Evolutionary conservation across 2,797 vertebrate genomes (phyloP), one percentile per base, ranked within the genome.

Genomic region (Anomalospiza imberbis): DNA sequence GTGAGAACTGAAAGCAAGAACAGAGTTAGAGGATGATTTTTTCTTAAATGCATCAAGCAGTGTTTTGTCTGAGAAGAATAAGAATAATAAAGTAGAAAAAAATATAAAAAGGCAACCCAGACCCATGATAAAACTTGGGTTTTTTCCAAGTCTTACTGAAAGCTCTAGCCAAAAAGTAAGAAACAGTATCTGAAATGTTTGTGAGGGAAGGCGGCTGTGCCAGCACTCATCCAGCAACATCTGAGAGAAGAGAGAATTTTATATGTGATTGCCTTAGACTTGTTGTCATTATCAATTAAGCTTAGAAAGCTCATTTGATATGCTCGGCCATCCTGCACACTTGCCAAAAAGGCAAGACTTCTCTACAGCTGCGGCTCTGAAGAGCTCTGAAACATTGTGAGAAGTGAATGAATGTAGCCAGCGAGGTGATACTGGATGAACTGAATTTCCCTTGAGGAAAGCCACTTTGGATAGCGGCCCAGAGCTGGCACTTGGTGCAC

Each of bases 131-230:
- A 96, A 96, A 96, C 94, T 97, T 98, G 98, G 94, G 88, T 47
- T 96, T 94, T 83, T 95, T 98, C 98, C 98, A 98, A 97, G 91
- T 83, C 89, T 96, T 81, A 84, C 88, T 91, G 94, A 96, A 93
- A 67, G 58, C 74, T 91, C 40, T 62, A 62, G 95, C 97, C 97
- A 97, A 96, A 97, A 97, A 96, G 85, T 77, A 94, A 97, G 97
- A 97, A 98, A 98, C 71, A 93, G 94, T 97, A 98, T 98, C 96
- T 97, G 97, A 98, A 97, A 97, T 97, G 96, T 97, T 97, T 97
- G 97, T 95, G 97, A 97, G 91, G 83, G 74, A 93, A 94, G 81
- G 87, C 9, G 67, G 26, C 88, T 58, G 71, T 95, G 97, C 97
- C 97, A 97, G 89, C 91, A 91, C 94, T 97, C 85, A 40, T 96